phyloP scores from a whole-genome alignment of 2,113 vertebrate genomes.

The Heteronetta atricapilla region DNA sequence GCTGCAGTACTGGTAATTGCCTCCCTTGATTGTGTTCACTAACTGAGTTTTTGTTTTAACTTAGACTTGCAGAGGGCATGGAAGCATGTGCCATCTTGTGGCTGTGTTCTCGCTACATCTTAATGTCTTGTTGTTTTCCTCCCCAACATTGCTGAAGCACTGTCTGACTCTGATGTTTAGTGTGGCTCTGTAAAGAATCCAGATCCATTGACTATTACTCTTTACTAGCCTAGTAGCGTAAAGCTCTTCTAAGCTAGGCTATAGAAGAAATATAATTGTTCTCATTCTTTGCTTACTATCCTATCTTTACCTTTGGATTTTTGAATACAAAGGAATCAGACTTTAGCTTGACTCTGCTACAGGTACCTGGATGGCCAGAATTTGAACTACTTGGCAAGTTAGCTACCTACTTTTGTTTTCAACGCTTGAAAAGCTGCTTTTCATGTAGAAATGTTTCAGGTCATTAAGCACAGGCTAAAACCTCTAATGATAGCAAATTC shows the following conservation, averaged over 20 bases:
- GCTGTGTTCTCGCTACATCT: constrained; percentile 84
- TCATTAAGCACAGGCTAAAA: constrained; percentile 61
- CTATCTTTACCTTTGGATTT: constrained; percentile 60
- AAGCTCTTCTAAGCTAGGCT: constrained; percentile 69
- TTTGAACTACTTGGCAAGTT: constrained; percentile 72
- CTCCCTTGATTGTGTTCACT: constrained; percentile 84
- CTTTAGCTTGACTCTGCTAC: constrained; percentile 71
- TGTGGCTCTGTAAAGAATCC: constrained; percentile 77
- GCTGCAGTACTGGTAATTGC: constrained; percentile 99
- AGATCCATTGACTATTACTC: constrained; percentile 67
- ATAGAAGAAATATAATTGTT: constrained; percentile 62
- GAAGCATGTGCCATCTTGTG: constrained; percentile 86
- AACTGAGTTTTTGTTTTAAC: constrained; percentile 81
- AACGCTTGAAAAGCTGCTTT: constrained; percentile 58
- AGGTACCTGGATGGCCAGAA: constrained; percentile 74
- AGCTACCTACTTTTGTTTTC: constrained; percentile 58
- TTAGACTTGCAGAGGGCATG: constrained; percentile 84
- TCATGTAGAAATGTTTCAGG: constrained; percentile 59
- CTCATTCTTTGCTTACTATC: constrained; percentile 60
- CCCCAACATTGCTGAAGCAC: constrained; percentile 77
- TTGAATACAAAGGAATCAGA: constrained; percentile 68
- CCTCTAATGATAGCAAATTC: constrained; percentile 42
- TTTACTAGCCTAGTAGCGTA: constrained; percentile 62
- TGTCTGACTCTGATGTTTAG: constrained; percentile 79
- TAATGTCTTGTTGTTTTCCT: constrained; percentile 78